Evolutionary conservation across 1,140 invertebrate species (phyloP).

Genomic region (Drosophila serrata): DNA sequence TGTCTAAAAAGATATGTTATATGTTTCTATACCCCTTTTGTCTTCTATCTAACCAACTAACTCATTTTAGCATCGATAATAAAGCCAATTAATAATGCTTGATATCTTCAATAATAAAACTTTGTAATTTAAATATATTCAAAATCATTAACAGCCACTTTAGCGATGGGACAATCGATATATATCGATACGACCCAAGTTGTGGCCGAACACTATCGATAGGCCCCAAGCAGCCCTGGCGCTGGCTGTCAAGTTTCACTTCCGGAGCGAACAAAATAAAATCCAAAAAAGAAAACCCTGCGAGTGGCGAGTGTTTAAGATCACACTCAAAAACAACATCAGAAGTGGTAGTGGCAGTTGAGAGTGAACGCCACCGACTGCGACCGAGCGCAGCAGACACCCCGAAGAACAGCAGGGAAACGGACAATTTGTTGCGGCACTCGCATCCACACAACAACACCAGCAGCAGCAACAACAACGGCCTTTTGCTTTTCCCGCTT

Average conservation of each 20-base stretch:
- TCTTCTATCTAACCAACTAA: no score
- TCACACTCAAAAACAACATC: conserved; percentile 85
- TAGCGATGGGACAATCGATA: conserved; percentile 13
- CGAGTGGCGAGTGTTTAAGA: conserved; percentile 85
- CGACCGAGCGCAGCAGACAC: conserved; percentile 43
- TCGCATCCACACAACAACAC: conserved; percentile 33
- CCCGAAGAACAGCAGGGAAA: conserved; percentile 47
- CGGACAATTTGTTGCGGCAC: conserved; percentile 63
- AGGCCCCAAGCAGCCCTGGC: conserved; percentile 41
- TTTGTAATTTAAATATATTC: neutral
- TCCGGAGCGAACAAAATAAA: conserved; percentile 81
- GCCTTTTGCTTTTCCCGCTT: conserved; percentile 38
- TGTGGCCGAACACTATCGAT: conserved; percentile 22
- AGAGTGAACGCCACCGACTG: conserved; percentile 79
- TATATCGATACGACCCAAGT: neutral
- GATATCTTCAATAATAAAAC: no score
- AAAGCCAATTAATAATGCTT: no score
- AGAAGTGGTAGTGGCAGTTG: conserved; percentile 81
- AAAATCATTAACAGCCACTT: neutral
- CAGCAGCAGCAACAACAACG: conserved; percentile 30
- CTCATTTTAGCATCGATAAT: no score
- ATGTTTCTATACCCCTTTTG: no score
- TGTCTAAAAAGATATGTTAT: neutral
- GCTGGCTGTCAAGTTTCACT: conserved; percentile 78
- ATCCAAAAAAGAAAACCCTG: conserved; percentile 79